Evolutionary conservation across 2,113 vertebrate genomes (phyloP), one percentile per base, ranked within the genome.

Genomic region (Mystacornis crossleyi): DNA sequence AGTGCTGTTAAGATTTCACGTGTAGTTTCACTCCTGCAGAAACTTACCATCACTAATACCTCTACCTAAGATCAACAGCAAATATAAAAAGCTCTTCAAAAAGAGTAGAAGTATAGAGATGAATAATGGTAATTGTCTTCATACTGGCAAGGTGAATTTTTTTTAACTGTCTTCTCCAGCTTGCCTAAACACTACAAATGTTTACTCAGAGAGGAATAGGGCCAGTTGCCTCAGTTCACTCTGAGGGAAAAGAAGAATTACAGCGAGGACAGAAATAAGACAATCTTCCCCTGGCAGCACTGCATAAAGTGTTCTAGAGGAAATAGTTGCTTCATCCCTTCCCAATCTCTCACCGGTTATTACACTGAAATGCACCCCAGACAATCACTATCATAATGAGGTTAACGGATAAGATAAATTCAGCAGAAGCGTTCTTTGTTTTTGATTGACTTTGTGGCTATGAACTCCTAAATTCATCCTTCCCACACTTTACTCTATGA

Each of bases 321-420:
- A 93, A 96, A 89, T n/a, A 95, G 89, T 94, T 95, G 81, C 95
- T 94, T 82, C 70, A 93, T 91, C 81, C 86, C 65, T 80, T 96
- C 89, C 91, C 84, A 91, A 70, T 93, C 93, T 94, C 96, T 96
- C 93, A 91, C 93, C 10, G 8, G 94, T 93, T 96, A 96, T 96
- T 96, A 96, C 83, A 87, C 61, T 96, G 82, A 96, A 96, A 95
- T 93, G 81, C 91, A 96, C 93, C 93, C 91, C 81, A 96, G 95
- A 97, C 93, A 95, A 96, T 87, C 94, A 85, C 96, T 94, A 96
- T 85, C 89, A 90, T 95, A 97, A 97, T 96, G 96, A 97, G 91
- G 94, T 95, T 97, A 97, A 96, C 70, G 3, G 78, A 95, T 93
- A 97, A 65, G 94, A 96, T 95, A 96, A 94, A 96, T 94, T 97